Conservation (phyloP, 2,888 invertebrate species). For the Drosophila yooni region DNA sequence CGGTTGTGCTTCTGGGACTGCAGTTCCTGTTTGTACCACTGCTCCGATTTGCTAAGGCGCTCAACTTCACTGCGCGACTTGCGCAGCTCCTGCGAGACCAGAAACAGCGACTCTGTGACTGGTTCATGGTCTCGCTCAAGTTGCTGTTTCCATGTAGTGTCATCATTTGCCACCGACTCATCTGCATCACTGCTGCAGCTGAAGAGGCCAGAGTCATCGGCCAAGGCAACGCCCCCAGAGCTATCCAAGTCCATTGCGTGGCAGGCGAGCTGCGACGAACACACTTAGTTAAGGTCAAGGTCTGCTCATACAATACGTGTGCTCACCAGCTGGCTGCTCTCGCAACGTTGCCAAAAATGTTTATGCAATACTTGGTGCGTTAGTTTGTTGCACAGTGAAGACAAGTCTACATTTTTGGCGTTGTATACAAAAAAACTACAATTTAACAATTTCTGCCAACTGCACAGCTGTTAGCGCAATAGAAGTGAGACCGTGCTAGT, state of each 20-base stretch:
- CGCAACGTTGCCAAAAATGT: background rate
- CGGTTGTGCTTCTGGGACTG: conserved; percentile 79
- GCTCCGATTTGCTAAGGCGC: conserved; percentile 82
- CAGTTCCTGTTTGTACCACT: conserved; percentile 84
- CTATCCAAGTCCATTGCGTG: conserved; percentile 55
- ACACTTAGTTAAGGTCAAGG: conserved; percentile 3
- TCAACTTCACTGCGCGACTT: conserved; percentile 82
- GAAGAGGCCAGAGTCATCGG: conserved; percentile 73
- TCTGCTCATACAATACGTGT: background rate
- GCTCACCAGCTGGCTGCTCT: conserved; percentile 12
- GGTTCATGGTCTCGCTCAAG: conserved; percentile 14
- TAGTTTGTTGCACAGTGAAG: background rate
- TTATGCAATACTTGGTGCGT: conserved; percentile 3
- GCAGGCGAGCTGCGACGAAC: conserved; percentile 21
- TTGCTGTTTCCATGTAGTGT: conserved; percentile 7
- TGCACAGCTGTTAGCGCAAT: conserved; percentile 56
- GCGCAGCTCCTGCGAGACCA: conserved; percentile 76
- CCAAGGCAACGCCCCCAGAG: conserved; percentile 40
- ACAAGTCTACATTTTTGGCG: conserved; percentile 57
- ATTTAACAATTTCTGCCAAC: conserved; percentile 21
- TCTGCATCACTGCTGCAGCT: conserved; percentile 68
- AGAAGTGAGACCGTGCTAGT: conserved; percentile 41
- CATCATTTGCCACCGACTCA: conserved; percentile 22
- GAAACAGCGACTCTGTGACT: conserved; percentile 61
- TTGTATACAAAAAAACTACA: conserved; percentile 56